Percentiles rank a stretch among this genome's conserved stretches.
phyloP scores from a whole-genome alignment of 2,113 vertebrate species.

The Oriolus oriolus region DNA sequence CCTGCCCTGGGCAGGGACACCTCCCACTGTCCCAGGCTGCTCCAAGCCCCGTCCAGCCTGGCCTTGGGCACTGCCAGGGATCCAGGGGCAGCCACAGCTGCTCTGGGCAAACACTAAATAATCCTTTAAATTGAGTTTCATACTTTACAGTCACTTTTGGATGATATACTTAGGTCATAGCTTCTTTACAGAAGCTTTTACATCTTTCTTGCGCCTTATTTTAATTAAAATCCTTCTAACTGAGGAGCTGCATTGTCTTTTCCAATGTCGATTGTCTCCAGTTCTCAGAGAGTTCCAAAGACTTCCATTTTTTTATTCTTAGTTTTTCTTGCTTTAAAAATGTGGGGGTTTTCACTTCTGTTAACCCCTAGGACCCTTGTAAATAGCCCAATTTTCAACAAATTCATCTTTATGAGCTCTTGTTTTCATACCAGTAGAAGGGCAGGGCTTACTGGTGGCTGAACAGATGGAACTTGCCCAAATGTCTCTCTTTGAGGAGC shows the following conservation, averaged over 20 bases:
- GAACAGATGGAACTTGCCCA: neutral
- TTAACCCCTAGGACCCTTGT: neutral
- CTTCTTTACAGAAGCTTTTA: neutral
- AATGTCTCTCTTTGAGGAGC: neutral
- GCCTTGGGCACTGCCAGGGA: neutral
- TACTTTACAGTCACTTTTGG: neutral
- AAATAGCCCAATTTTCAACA: neutral
- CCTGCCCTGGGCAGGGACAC: neutral
- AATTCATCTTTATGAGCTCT: neutral
- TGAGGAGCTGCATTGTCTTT: neutral
- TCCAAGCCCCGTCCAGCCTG: neutral
- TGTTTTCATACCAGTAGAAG: neutral
- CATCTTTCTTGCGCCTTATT: neutral
- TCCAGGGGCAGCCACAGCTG: neutral
- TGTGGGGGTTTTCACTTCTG: accelerated
- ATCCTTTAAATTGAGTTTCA: neutral
- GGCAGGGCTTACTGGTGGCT: neutral
- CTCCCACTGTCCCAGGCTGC: neutral
- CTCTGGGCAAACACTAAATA: neutral
- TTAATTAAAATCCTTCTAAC: neutral
- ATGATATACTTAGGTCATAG: neutral
- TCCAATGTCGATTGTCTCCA: accelerated
- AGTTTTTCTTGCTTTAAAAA: neutral
- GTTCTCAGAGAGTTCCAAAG: neutral
- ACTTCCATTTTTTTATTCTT: neutral